These are phyloP conservation scores for Lepidocyrtinus sp. DNA, from an alignment of 2,888 invertebrate genomes.

Conservation along the genomic window DNA sequence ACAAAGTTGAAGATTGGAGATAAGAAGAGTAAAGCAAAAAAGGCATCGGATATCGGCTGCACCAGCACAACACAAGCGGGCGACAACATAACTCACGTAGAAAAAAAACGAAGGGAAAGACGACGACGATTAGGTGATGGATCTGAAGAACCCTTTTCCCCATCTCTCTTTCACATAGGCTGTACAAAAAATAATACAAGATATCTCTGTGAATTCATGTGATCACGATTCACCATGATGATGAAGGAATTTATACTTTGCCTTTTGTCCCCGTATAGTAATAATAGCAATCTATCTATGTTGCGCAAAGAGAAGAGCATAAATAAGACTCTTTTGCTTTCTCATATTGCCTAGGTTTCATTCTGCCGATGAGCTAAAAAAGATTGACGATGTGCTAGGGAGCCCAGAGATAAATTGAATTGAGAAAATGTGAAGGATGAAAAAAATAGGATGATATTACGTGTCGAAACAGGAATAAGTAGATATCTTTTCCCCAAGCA, in stretches of 20 bases:
- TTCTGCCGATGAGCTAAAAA: constrained; percentile 68
- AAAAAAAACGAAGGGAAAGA: no score
- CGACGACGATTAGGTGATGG: constrained; percentile 43
- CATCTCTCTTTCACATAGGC: background rate
- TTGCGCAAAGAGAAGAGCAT: constrained; percentile 39
- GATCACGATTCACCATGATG: constrained; percentile 28
- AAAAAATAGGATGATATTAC: constrained; percentile 53
- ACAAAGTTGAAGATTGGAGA: background rate
- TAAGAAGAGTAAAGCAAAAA: constrained; percentile 29
- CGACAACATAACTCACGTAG: background rate
- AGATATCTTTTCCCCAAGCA: no score
- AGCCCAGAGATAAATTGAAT: constrained; percentile 69
- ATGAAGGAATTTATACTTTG: background rate
- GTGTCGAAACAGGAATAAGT: background rate
- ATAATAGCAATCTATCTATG: no score
- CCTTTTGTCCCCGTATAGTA: background rate
- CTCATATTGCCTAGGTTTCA: no score
- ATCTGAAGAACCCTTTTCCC: constrained; percentile 56
- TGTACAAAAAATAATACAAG: constrained; percentile 41
- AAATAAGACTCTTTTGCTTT: constrained; percentile 55
- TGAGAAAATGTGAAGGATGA: constrained; percentile 64
- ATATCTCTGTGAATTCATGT: background rate
- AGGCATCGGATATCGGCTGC: constrained; percentile 42
- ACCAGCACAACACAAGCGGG: background rate
- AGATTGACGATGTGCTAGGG: constrained; percentile 70